Evolutionary conservation across 2,113 vertebrate species (phyloP), one percentile per base, ranked within the genome.

Genomic region (Cervus canadensis): DNA sequence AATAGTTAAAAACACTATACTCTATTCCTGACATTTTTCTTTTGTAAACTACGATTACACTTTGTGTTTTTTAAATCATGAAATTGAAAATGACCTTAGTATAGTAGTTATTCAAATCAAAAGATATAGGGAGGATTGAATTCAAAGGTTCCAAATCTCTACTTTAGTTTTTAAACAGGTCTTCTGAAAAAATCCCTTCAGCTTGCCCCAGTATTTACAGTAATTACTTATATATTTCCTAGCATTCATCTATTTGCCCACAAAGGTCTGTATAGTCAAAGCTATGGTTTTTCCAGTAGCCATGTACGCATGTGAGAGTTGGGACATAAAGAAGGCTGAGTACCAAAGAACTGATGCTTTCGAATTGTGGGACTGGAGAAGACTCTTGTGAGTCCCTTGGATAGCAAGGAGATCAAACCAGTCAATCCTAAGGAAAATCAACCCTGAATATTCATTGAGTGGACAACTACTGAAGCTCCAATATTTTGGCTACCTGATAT

Each of bases 11-110:
- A 14, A 64, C 15, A 95, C 2, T 6, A 50, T 45, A 71, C 57
- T 43, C 8, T 64, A 81, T 45, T 87, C 83, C 33, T 54, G 33
- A 4, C 21, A 64, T 21, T 57, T 89, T 92, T 62, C 25, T 87
- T 83, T 62, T 48, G 45, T 87, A 88, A 87, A 76, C 25, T 2
- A 88, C 83, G 59, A 95, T 83, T 78, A 78, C 1, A 40, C 50
- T 92, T 45, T 45, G 43, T 45, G 76, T 89, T 54, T 84, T 87
- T 91, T 59, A 28, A 94, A 54, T 71, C 8, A 87, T 84, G n/a
- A 89, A 87, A 50, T 48, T 76, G 67, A 56, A 92, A 92, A 92
- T 40, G 48, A 78, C 43, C 16, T 84, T 64, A 26, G 83, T 52
- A 64, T 2, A 78, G 28, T 28, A 64, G 10, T 64, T 92, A 87